Conservation (phyloP, 2,797 vertebrate species). For the Lutjanus campechanus region DNA sequence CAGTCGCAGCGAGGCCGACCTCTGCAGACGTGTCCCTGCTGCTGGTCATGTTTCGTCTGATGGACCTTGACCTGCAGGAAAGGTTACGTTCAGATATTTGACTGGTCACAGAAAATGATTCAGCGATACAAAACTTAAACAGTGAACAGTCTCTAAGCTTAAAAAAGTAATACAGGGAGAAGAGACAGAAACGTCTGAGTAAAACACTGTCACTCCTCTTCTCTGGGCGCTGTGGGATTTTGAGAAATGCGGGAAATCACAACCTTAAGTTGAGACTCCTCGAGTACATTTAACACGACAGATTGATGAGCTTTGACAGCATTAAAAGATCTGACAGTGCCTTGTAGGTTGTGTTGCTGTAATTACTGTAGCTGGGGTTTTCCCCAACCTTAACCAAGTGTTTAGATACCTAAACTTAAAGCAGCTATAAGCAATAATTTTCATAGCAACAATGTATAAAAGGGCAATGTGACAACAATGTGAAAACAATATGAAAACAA, state of each 20-base stretch:
- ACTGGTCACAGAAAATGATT: not conserved
- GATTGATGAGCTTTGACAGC: not conserved
- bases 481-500: no score
- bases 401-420: not conserved
- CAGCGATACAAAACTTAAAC: not conserved
- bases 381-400: not conserved
- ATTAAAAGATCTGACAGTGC: not conserved
- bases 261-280: not conserved
- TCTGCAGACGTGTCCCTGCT: constrained; percentile 25
- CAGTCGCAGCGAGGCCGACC: not conserved
- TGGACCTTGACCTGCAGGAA: constrained; percentile 1
- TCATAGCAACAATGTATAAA: not conserved
- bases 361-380: not conserved
- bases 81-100: constrained; percentile 4
- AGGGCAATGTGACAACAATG: not conserved
- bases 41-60: constrained; percentile 26
- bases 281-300: not conserved
- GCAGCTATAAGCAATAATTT: not conserved
- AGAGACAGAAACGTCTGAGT: not conserved
- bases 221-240: not conserved
- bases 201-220: not conserved
- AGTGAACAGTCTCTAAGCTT: not conserved
- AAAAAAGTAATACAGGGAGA: not conserved
- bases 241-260: constrained; percentile 10
- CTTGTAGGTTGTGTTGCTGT: constrained; percentile 3